Evolutionary conservation across 2,888 invertebrate species (phyloP), one percentile per base, ranked within the genome.

Genomic region (Panzeria rudis): DNA sequence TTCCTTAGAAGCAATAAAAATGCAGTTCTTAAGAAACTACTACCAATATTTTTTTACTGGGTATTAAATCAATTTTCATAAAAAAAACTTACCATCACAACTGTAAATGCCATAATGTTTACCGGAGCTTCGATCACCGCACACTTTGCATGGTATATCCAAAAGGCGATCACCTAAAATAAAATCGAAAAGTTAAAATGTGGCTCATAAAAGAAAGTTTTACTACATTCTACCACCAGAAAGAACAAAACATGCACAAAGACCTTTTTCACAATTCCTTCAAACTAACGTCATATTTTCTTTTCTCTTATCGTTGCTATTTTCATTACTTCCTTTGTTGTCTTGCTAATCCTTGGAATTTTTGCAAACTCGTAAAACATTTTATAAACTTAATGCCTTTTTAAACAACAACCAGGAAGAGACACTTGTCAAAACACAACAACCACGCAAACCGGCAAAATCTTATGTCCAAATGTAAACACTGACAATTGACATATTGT

Each of bases 61-160:
- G n/a, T n/a, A n/a, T n/a, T n/a, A n/a, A n/a, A n/a, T n/a, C n/a
- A n/a, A n/a, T n/a, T n/a, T n/a, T n/a, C n/a, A n/a, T n/a, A n/a
- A n/a, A n/a, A n/a, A n/a, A n/a, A n/a, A 91, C 94, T 95, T 94
- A 98, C 99, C 99, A 94, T 99, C 99, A 92, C 99, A 99, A 91
- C 98, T 98, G 93, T 98, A 99, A 91, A 99, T 99, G 88, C 99
- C 99, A 93, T 99, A 99, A 93, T 99, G 99, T 93, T 99, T 99
- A 82, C 99, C 99, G 15, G 99, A 99, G 90, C 98, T 99, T 91
- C 99, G 95, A 93, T 99, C 99, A 81, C 98, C 98, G 91, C 99
- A 99, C 86, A 99, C 99, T 93, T 98, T 98, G 93, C 99, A 99
- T 20, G 98, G 98, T 91, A 99, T 98, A 93, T 99, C 99, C 91